A percentile compares a stretch with the other conserved stretches of the same genome.
Evolutionary conservation across 2,797 vertebrate genomes (phyloP).

Genomic region (Menidia menidia): DNA sequence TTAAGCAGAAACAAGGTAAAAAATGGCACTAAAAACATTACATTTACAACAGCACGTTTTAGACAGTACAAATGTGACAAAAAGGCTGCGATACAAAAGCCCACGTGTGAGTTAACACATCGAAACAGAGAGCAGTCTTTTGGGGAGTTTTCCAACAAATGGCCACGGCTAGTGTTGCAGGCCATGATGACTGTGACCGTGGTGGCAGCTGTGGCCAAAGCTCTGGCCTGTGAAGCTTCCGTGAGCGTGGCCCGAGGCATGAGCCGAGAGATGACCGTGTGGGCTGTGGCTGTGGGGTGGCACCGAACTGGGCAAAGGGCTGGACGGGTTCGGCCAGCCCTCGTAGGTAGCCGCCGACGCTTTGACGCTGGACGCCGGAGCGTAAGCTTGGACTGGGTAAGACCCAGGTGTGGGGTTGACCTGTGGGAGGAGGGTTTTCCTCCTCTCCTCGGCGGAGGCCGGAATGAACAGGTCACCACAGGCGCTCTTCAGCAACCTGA

Average conservation of each 20-base stretch:
- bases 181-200: slow-evolving; percentile 41
- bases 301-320: slow-evolving; percentile 4
- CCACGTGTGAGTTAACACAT: not conserved
- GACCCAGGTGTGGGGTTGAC: slow-evolving; percentile 73
- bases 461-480: slow-evolving; percentile 55
- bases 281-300: not conserved
- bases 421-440: slow-evolving; percentile 71
- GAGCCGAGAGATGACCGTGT: slow-evolving; percentile 30
- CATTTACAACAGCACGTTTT: not conserved
- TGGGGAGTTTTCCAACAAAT: not conserved
- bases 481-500: slow-evolving; percentile 61
- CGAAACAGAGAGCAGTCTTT: not conserved
- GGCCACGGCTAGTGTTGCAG: slow-evolving; percentile 12
- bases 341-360: slow-evolving; percentile 33
- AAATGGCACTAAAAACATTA: slow-evolving; percentile 7
- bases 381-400: slow-evolving; percentile 77
- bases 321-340: slow-evolving; percentile 57
- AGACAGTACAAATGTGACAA: not conserved
- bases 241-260: slow-evolving; percentile 26
- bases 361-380: slow-evolving; percentile 44
- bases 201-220: slow-evolving; percentile 43
- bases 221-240: slow-evolving; percentile 28
- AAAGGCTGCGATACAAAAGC: not conserved
- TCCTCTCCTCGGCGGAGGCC: slow-evolving; percentile 67
- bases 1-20: not conserved